Evolutionary conservation across 1,140 invertebrate species (phyloP).

Genomic region (Lerema accius): DNA sequence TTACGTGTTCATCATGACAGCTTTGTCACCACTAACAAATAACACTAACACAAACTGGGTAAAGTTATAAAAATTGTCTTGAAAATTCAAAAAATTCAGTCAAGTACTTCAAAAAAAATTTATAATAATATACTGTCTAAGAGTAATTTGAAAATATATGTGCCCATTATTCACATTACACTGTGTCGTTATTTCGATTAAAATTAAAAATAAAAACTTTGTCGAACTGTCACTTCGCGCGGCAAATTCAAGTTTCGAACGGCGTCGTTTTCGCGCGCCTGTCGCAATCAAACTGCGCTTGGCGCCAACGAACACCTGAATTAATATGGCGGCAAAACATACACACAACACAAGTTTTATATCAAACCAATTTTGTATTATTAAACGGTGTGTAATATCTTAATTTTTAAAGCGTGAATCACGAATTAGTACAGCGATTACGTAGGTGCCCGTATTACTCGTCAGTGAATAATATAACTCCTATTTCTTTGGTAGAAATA

Average conservation of each 20-base stretch:
- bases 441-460: conserved; percentile 32
- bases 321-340: conserved; percentile 56
- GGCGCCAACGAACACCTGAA: conserved; percentile 51
- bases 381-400: conserved; percentile 37
- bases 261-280: conserved; percentile 44
- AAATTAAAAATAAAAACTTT: conserved; percentile 33
- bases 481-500: too few relatives aligned
- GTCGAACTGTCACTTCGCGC: conserved; percentile 54
- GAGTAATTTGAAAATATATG: conserved; percentile 38
- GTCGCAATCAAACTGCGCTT: conserved; percentile 50
- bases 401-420: conserved; percentile 41
- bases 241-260: conserved; percentile 44
- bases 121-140: conserved; percentile 32
- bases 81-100: conserved; percentile 34
- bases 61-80: conserved; percentile 38
- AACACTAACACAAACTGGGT: conserved; percentile 48
- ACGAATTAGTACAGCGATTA: conserved; percentile 17
- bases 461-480: too few relatives aligned
- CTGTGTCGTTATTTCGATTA: conserved; percentile 34
- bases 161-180: conserved; percentile 47
- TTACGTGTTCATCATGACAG: conserved; percentile 60
- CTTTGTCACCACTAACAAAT: conserved; percentile 47
- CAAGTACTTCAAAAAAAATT: conserved; percentile 25
- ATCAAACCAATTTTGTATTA: conserved; percentile 41
- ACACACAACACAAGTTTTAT: conserved; percentile 44